phyloP scores from a whole-genome alignment of 2,113 vertebrate genomes.

The Tetrax tetrax region DNA sequence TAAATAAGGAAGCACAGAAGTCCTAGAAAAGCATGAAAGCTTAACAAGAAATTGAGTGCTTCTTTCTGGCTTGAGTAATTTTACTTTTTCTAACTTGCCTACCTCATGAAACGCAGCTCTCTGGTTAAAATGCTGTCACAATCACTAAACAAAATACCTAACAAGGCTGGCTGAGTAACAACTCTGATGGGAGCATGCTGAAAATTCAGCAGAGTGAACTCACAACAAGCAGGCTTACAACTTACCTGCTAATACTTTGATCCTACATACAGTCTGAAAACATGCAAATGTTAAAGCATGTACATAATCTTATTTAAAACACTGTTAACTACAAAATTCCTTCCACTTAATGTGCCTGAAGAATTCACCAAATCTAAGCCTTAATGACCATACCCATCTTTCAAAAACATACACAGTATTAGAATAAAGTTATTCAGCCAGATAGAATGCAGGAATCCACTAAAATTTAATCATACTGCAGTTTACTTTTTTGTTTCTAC shows the following conservation, averaged over 20 bases:
- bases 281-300: neutral
- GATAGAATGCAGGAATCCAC: neutral
- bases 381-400: neutral
- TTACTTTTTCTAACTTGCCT: neutral
- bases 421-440: neutral
- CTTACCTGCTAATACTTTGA: neutral
- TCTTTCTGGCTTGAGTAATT: neutral
- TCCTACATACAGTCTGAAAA: neutral
- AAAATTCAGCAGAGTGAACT: neutral
- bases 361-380: neutral
- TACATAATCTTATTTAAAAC: neutral
- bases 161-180: neutral
- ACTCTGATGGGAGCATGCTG: neutral
- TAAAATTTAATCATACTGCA: neutral
- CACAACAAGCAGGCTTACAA: neutral
- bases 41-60: neutral
- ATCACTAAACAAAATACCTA: neutral
- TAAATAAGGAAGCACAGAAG: neutral
- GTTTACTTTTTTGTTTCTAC: neutral
- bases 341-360: neutral
- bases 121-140: neutral
- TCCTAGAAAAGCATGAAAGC: neutral
- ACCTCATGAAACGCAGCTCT: neutral
- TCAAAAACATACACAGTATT: neutral
- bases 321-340: neutral